Evolutionary conservation across 2,888 invertebrate species (phyloP).

Genomic region (Hirtodrosophila alboralis): DNA sequence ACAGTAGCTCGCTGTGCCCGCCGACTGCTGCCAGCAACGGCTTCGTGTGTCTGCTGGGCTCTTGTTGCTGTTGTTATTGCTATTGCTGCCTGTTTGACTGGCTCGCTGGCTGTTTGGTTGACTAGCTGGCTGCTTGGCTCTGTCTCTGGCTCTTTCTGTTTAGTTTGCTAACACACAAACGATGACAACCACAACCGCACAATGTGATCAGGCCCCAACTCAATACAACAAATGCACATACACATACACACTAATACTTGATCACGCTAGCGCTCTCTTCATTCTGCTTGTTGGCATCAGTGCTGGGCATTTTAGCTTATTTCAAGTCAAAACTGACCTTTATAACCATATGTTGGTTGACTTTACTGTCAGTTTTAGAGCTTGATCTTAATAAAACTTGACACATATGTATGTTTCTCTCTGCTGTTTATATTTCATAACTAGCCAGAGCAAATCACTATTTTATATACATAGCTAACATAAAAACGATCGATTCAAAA

Average conservation of each 20-base stretch:
- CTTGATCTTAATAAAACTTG: too few relatives aligned
- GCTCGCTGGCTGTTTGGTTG: slow-evolving; percentile 15
- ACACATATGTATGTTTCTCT: too few relatives aligned
- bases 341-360: too few relatives aligned
- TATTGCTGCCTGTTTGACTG: slow-evolving; percentile 43
- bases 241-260: slow-evolving; percentile 17
- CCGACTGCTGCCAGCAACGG: slow-evolving; percentile 14
- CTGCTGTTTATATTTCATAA: too few relatives aligned
- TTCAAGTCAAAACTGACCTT: not conserved
- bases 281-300: slow-evolving; percentile 34
- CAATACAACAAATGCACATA: slow-evolving; percentile 25
- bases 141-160: slow-evolving; percentile 24
- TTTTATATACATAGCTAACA: too few relatives aligned
- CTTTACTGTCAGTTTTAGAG: too few relatives aligned
- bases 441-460: too few relatives aligned
- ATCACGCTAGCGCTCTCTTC: slow-evolving; percentile 38
- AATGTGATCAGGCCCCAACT: slow-evolving; percentile 46
- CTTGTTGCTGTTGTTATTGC: too few relatives aligned
- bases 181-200: slow-evolving; percentile 38
- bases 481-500: too few relatives aligned
- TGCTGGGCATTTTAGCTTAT: not conserved
- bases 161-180: slow-evolving; percentile 59
- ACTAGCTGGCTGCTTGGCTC: slow-evolving; percentile 32
- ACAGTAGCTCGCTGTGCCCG: slow-evolving; percentile 33
- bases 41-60: slow-evolving; percentile 21